Percentiles rank a stretch among this genome's conserved stretches.
These are phyloP conservation scores for Phocides pigmalion DNA, from an alignment of 1,140 invertebrate genomes.

Conservation along the genomic window DNA sequence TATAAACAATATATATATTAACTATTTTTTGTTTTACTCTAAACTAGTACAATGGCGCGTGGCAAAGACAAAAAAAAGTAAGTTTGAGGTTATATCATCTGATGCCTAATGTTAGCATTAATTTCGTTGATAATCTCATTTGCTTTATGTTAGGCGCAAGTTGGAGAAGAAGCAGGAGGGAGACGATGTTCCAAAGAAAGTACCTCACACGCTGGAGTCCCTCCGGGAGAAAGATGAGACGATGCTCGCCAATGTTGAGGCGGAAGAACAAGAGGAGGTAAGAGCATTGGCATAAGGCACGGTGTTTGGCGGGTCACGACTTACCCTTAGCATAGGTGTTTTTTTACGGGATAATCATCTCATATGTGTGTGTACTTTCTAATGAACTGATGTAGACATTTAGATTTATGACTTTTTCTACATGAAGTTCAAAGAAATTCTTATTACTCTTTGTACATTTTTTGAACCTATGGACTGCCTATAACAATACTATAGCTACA, in stretches of 20 bases:
- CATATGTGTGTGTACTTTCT: no score
- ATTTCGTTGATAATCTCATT: slow-evolving; percentile 20
- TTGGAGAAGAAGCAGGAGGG: slow-evolving; percentile 78
- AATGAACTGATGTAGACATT: no score
- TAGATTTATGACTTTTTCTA: no score
- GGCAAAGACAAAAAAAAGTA: slow-evolving; percentile 80
- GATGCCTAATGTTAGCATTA: slow-evolving; percentile 33
- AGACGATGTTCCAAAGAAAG: slow-evolving; percentile 74
- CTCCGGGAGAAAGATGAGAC: slow-evolving; percentile 96
- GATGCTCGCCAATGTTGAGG: slow-evolving; percentile 90
- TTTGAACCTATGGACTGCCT: no score
- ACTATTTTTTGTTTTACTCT: not conserved
- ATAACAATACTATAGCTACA: no score
- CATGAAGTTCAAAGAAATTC: no score
- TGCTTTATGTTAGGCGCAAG: slow-evolving; percentile 61
- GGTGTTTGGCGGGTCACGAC: no score
- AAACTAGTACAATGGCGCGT: slow-evolving; percentile 61
- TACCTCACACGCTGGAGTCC: slow-evolving; percentile 96
- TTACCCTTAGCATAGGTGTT: no score
- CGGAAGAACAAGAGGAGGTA: slow-evolving; percentile 92
- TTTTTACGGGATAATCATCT: no score
- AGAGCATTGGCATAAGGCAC: slow-evolving; percentile 36
- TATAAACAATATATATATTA: not conserved
- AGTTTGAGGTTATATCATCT: slow-evolving; percentile 59
- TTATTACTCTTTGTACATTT: no score